These are phyloP conservation scores for Otolemur garnettii DNA, from an alignment of 2,113 vertebrate genomes.

Conservation along the genomic window DNA sequence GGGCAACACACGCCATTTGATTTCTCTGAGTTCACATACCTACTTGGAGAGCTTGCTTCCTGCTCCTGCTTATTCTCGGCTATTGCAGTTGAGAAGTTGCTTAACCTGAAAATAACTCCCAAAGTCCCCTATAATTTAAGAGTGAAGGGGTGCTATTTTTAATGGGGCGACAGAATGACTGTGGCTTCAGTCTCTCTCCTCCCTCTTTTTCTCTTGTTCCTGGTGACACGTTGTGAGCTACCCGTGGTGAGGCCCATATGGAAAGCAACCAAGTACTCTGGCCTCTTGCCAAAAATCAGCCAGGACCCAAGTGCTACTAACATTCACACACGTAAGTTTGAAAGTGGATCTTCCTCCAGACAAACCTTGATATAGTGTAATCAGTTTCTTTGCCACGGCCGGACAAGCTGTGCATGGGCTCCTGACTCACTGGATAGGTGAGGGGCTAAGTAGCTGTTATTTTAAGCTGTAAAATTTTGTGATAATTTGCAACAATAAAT, in stretches of 20 bases:
- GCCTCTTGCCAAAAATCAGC: neutral
- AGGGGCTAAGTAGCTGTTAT: neutral
- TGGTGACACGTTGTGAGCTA: neutral
- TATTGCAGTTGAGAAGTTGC: neutral
- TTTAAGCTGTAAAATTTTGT: neutral
- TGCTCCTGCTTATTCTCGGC: neutral
- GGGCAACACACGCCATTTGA: neutral
- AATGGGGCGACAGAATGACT: neutral
- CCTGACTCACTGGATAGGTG: neutral
- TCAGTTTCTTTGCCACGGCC: neutral
- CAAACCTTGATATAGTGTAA: accelerated
- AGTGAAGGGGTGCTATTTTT: neutral
- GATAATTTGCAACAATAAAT: neutral
- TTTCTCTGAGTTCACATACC: neutral
- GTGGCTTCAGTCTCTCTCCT: neutral
- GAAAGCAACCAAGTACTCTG: neutral
- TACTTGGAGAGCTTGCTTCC: accelerated
- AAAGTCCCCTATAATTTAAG: neutral
- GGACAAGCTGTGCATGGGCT: neutral
- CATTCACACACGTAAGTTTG: neutral
- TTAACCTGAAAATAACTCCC: neutral
- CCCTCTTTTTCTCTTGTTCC: neutral
- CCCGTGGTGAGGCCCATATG: no score
- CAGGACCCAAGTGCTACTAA: neutral
- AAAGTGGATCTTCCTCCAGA: neutral